Evolutionary conservation across 30 jellyfish, hydroid and myxozoan genomes (phyloP), one percentile per base, ranked within the genome.

Genomic region (Sanderia malayensis): DNA sequence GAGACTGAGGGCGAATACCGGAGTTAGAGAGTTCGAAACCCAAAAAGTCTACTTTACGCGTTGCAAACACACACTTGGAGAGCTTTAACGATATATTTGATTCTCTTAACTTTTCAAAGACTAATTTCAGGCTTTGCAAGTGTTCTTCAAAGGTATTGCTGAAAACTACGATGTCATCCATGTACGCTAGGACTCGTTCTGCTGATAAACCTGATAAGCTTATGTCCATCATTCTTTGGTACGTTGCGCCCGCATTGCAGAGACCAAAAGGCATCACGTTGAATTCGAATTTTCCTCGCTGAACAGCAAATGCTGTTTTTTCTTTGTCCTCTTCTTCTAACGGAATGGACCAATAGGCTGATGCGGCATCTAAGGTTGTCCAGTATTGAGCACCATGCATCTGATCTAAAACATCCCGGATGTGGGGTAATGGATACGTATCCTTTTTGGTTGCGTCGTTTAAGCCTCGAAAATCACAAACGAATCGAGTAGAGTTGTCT

Each of bases 301-400:
- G 88, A 8, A 76, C 88, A 4, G 88, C 23, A 62, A 76, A 46
- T 19, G 88, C 80, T 11, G 80, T 62, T 46, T 60, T 62, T 22
- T 60, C 80, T 24, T 76, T 76, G 80, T 76, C 88, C 3, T 44
- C 18, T 61, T 73, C 76, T 15, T 70, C 71, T 2, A 76, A 58
- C 4, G 88, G 79, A n/a, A 76, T n/a, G n/a, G 88, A 76, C 88
- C 88, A 76, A 28, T 61, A 76, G 4, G 79, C 86, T 1, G 79
- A 74, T 15, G 86, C 79, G 2, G 86, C 86, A 34, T 74, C 86
- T 2, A 61, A 27, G 15, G 76, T 61, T 23, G 79, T 25, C 86
- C 77, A 74, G 27, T 1, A 74, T 25, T 22, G 19, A 2, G 74
- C 61, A 8, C 84, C 73, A 4, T 72, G n/a, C 84, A 72, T 72